Conservation (phyloP, 2,113 vertebrate species). For the Meles meles region DNA sequence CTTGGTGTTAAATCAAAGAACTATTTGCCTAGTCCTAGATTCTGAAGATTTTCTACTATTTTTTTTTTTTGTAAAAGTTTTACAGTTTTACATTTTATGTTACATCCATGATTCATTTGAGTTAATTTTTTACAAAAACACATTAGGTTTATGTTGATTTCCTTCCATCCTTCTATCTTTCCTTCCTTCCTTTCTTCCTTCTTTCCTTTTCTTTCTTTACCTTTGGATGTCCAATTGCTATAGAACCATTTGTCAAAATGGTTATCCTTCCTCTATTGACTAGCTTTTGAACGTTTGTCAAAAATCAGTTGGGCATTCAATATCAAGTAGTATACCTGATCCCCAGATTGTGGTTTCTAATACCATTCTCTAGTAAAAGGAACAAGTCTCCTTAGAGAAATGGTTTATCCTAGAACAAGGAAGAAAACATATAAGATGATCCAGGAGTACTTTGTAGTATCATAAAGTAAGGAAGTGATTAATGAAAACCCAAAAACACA, state of each 20-base stretch:
- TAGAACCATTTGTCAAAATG: not conserved
- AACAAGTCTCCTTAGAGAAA: constrained; percentile 5
- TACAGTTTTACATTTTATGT: not conserved
- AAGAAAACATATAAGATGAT: not conserved
- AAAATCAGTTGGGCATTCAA: not conserved
- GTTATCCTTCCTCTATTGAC: not conserved
- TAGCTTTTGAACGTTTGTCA: not conserved
- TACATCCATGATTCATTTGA: not conserved
- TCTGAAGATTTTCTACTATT: not conserved
- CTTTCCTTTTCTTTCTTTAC: not conserved
- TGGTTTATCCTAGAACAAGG: not conserved
- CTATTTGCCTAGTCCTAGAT: not conserved
- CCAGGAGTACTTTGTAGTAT: not conserved
- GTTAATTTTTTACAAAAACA: not conserved
- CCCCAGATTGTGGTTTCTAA: not conserved
- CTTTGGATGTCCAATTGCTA: not conserved
- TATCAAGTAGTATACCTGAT: not conserved
- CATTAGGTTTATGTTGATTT: not conserved
- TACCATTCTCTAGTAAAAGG: not conserved
- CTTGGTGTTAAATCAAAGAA: constrained; percentile 7
- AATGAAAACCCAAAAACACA: not conserved
- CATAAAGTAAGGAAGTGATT: not conserved
- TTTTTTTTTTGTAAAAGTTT: not conserved
- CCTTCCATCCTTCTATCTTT: not conserved
- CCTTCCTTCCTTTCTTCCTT: not conserved